Evolutionary conservation across 2,113 vertebrate genomes (phyloP), one percentile per base, ranked within the genome.

Genomic region (Pyxicephalus adspersus): DNA sequence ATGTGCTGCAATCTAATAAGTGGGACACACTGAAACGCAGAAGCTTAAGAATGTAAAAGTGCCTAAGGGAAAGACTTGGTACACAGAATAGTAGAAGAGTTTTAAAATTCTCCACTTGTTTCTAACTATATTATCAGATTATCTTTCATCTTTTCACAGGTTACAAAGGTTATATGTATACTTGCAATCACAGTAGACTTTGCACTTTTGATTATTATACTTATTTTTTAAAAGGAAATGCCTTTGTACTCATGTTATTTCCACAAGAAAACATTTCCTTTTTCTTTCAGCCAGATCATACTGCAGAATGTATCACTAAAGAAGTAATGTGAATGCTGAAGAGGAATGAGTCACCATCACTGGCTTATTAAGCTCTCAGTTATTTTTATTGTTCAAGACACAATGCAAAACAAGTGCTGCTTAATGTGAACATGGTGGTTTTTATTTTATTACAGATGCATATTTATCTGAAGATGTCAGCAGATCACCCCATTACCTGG

Each of bases 1-100:
- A 76, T 76, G 23, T 63, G 22, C 63, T 76, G 63, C 34, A 76
- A 63, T 76, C 58, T 76, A 64, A 76, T 76, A 76, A 76, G 58
- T 76, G 58, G 73, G 34, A 76, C 58, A 76, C 9, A 58, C 73
- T 63, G 58, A 76, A 64, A 45, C 50, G 58, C 34, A 38, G 73
- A 51, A 76, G 73, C 58, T 19, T 50, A 64, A 76, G 55, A 75
- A 75, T 75, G 72, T 38, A 63, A 76, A 61, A 63, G 28, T 19
- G 73, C 58, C 73, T 76, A 25, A 76, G 57, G 73, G 34, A 50
- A 64, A 63, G 58, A 63, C 23, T 28, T 15, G 19, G 29, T 13
- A 61, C 9, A 26, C 54, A 73, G 23, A n/a, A 31, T n/a, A n/a
- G n/a, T n/a, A n/a, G n/a, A n/a, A n/a, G 20, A 26, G 54, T 73